Percentiles rank a stretch among this genome's conserved stretches.
Evolutionary conservation across 2,888 invertebrate genomes (phyloP).

Genomic region (Cheilosia grossa): DNA sequence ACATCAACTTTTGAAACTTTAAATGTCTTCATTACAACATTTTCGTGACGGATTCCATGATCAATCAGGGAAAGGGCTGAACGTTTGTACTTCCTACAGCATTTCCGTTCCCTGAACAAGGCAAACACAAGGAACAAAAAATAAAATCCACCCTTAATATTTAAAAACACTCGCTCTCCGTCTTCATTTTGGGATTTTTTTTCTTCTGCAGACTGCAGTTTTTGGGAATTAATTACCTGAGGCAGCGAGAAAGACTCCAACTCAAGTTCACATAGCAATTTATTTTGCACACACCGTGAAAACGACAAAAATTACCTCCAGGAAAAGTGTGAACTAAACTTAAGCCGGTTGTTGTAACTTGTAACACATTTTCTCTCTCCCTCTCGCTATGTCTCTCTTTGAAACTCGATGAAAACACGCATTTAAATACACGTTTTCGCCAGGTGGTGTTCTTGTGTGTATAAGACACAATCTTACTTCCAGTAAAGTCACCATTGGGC

Average conservation of each 20-base stretch:
- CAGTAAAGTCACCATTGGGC: not conserved
- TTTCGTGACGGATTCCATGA: constrained; percentile 43
- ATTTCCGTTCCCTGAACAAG: constrained; percentile 31
- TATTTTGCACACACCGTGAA: constrained; percentile 37
- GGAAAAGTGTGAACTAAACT: constrained; percentile 46
- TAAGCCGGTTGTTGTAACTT: constrained; percentile 13
- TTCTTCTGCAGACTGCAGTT: constrained; percentile 14
- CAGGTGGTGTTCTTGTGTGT: not conserved
- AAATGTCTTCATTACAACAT: constrained; percentile 49
- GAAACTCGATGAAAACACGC: constrained; percentile 1
- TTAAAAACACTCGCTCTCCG: constrained; percentile 26
- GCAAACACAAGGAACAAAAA: constrained; percentile 4
- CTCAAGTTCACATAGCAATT: constrained; percentile 54
- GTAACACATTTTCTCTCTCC: constrained; percentile 37
- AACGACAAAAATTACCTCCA: constrained; percentile 35
- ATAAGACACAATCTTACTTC: not conserved
- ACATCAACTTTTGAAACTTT: constrained; percentile 12
- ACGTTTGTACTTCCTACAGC: constrained; percentile 8
- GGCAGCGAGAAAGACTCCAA: not conserved
- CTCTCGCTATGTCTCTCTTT: too few relatives aligned
- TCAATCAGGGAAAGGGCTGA: constrained; percentile 37
- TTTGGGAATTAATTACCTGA: constrained; percentile 3
- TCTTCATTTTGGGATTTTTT: not conserved
- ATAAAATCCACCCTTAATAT: not conserved
- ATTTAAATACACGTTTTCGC: constrained; percentile 12